These are phyloP conservation scores for Phalacrocorax carbo DNA, from an alignment of 2,113 vertebrate genomes.

Conservation along the genomic window DNA sequence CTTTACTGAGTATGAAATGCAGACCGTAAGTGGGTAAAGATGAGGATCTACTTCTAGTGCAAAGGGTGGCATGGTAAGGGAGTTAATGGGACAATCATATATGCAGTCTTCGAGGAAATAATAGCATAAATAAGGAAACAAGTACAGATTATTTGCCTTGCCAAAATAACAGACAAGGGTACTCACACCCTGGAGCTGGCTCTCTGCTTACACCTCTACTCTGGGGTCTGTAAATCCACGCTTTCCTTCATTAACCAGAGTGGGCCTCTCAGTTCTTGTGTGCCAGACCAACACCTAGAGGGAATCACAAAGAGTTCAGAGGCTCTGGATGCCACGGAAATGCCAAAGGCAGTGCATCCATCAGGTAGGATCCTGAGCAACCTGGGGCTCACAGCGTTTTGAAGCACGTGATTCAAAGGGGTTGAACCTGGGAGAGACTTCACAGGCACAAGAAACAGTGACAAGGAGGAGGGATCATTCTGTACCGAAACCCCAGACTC, in stretches of 20 bases:
- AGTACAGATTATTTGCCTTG: not conserved
- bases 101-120: not conserved
- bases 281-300: slow-evolving; percentile 89
- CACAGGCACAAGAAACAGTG: not conserved
- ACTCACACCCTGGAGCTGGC: slow-evolving; percentile 60
- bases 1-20: not conserved
- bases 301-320: not conserved
- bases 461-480: not conserved
- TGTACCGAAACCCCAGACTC: not conserved
- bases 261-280: slow-evolving; percentile 85
- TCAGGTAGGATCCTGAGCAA: not conserved
- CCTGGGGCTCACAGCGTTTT: not conserved
- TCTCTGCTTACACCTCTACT: slow-evolving; percentile 81
- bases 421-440: not conserved
- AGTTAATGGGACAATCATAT: not conserved
- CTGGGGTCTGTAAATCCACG: slow-evolving; percentile 86
- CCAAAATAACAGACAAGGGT: not conserved
- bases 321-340: not conserved
- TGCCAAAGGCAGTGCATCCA: accelerated
- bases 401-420: not conserved
- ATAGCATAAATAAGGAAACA: not conserved
- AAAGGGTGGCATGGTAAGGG: not conserved
- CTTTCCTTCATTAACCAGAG: slow-evolving; percentile 86
- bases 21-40: not conserved
- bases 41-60: not conserved